A percentile compares a stretch with the other conserved stretches of the same genome.
These are phyloP conservation scores for Macropodus opercularis DNA, from an alignment of 2,797 vertebrate species.

Conservation along the genomic window DNA sequence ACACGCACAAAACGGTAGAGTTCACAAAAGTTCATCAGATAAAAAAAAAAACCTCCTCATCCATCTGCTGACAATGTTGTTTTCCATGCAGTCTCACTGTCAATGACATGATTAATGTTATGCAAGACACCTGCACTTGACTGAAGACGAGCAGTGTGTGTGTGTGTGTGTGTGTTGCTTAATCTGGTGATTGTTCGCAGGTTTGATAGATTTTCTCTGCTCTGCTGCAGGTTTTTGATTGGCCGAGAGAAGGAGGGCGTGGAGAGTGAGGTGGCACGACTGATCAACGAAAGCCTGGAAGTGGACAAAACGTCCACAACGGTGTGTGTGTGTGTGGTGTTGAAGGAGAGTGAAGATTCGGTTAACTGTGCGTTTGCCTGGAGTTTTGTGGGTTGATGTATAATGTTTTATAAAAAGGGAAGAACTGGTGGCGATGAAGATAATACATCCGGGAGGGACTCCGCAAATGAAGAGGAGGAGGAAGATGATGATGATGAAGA, in stretches of 20 bases:
- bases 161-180: not conserved
- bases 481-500: conserved; percentile 48
- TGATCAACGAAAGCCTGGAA: conserved; percentile 91
- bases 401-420: conserved; percentile 31
- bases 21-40: too few species aligned
- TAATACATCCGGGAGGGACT: conserved; percentile 38
- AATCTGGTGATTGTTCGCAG: not conserved
- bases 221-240: conserved; percentile 88
- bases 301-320: conserved; percentile 83
- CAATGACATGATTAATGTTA: too few species aligned
- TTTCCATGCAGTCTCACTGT: too few species aligned
- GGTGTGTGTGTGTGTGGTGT: conserved; percentile 57
- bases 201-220: conserved; percentile 13
- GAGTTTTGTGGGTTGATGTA: not conserved
- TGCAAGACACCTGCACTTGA: too few species aligned
- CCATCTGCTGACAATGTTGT: too few species aligned
- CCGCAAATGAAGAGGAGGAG: conserved; percentile 49
- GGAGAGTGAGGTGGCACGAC: conserved; percentile 91
- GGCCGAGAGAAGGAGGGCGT: conserved; percentile 90
- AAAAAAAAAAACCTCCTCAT: too few species aligned
- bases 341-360: conserved; percentile 36
- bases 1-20: too few species aligned
- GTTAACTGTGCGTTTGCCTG: not conserved
- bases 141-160: conserved; percentile 2
- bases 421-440: conserved; percentile 30